Evolutionary conservation across 2,113 vertebrate species (phyloP), one percentile per base, ranked within the genome.

Genomic region (Silurus glanis): DNA sequence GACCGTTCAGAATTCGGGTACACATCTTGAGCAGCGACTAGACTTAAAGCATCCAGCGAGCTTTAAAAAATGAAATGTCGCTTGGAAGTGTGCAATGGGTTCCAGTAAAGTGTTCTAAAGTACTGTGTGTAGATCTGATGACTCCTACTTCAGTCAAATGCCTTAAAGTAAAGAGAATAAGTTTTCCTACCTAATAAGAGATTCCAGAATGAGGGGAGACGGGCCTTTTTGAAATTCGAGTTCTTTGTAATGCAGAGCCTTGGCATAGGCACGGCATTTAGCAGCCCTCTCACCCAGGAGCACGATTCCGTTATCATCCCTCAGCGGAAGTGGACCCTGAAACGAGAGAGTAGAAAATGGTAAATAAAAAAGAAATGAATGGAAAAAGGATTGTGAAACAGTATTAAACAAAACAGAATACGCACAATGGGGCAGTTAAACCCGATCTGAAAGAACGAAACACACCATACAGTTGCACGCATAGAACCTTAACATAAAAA

Each of bases 231-330:
- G 98, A 91, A 99, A 99, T 93, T 99, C 98, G 93, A 99, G 95
- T 86, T 99, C 98, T 92, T 99, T 99, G 94, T 99, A 99, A 94
- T 99, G 98, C 9, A 99, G 93, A 1, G 98, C 98, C 82, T 99
- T 99, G 91, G 98, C 98, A 0, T 99, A 99, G 0, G 98, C 98
- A 25, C 98, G 96, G 87, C 98, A 99, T 90, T 99, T 99, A 72
- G 98, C 97, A 28, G 98, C 98, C 90, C 98, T 95, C 90, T 99
- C 98, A 0, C 98, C 98, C 12, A 99, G 95, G 12, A 99, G 93
- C 87, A 99, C 98, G 53, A 99, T 97, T 85, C 98, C 98, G 25
- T 99, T 99, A 92, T 99, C 98, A 17, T 99, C 98, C 89, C 97
- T 95, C 89, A 99, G 89, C 0, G 98, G 98, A 89, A 99, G 91